Conservation (phyloP, 2,113 vertebrate genomes). For the Cottus gobio region DNA sequence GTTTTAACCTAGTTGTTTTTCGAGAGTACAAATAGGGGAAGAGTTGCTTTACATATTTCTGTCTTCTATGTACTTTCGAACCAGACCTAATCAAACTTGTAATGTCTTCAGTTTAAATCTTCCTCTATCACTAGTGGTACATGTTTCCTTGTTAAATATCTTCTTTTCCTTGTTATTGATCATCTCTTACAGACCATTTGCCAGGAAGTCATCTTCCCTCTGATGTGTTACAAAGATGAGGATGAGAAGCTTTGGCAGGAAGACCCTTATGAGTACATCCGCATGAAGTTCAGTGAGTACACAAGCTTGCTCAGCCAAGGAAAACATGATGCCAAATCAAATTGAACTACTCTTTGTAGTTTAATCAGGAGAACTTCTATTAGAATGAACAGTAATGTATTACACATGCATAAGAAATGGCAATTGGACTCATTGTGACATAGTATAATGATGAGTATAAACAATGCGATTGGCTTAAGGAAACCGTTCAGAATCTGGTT, state of each 20-base stretch:
- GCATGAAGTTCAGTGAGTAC: constrained; percentile 96
- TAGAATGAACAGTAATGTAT: no score
- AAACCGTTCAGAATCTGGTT: background rate
- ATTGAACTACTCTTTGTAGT: background rate
- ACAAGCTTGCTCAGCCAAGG: background rate
- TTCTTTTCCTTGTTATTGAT: background rate
- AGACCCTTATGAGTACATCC: constrained; percentile 96
- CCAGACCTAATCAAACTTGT: background rate
- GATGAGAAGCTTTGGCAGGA: constrained; percentile 98
- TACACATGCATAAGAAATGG: no score
- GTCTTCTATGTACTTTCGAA: no score
- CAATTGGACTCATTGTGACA: no score
- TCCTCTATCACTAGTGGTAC: background rate
- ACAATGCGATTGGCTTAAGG: background rate
- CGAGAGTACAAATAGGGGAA: no score
- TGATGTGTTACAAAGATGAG: constrained; percentile 99
- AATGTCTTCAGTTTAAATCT: background rate
- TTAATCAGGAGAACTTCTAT: no score
- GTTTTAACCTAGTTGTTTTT: no score
- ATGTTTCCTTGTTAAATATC: background rate
- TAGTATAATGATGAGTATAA: no score
- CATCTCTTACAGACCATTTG: constrained; percentile 85
- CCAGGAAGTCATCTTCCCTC: constrained; percentile 95
- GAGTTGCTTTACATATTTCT: no score
- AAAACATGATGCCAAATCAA: background rate